These are phyloP conservation scores for Automeris io DNA, from an alignment of 2,888 invertebrate genomes.

Conservation along the genomic window DNA sequence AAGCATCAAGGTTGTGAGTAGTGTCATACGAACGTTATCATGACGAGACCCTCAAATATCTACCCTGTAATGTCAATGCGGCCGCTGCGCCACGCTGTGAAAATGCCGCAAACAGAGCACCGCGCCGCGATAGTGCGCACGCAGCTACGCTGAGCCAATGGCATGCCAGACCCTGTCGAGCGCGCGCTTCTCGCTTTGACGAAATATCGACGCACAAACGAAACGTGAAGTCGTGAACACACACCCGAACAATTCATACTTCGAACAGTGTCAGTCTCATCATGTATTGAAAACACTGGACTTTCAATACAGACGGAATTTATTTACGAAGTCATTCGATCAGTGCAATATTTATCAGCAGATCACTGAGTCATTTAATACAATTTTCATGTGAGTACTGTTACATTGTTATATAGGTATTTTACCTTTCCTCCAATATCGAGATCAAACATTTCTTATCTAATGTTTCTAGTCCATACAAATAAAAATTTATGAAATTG, in stretches of 20 bases:
- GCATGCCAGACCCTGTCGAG: slow-evolving; percentile 40
- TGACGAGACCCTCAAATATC: neutral
- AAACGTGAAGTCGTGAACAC: too few species aligned
- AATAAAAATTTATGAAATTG: neutral
- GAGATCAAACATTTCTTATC: slow-evolving; percentile 4
- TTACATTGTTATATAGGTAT: slow-evolving; percentile 6
- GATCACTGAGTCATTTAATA: slow-evolving; percentile 2
- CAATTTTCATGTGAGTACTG: slow-evolving; percentile 10
- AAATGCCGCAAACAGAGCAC: slow-evolving; percentile 26
- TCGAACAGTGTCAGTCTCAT: slow-evolving; percentile 7
- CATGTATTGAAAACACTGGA: slow-evolving; percentile 6
- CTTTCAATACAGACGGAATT: neutral
- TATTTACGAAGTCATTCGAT: slow-evolving; percentile 3
- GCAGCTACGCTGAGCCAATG: slow-evolving; percentile 51
- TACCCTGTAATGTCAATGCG: slow-evolving; percentile 3
- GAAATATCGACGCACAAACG: slow-evolving; percentile 51
- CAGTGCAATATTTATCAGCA: slow-evolving; percentile 6
- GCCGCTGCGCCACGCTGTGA: slow-evolving; percentile 3
- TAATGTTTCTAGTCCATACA: neutral
- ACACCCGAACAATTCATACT: slow-evolving; percentile 21
- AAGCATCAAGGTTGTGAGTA: neutral
- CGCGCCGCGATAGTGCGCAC: slow-evolving; percentile 46
- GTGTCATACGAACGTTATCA: neutral
- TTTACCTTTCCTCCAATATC: neutral
- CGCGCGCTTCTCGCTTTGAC: slow-evolving; percentile 45